Percentiles rank a stretch among this genome's conserved stretches.
phyloP scores from a whole-genome alignment of 2,888 invertebrate genomes.

The Pantelozetes paolii region DNA sequence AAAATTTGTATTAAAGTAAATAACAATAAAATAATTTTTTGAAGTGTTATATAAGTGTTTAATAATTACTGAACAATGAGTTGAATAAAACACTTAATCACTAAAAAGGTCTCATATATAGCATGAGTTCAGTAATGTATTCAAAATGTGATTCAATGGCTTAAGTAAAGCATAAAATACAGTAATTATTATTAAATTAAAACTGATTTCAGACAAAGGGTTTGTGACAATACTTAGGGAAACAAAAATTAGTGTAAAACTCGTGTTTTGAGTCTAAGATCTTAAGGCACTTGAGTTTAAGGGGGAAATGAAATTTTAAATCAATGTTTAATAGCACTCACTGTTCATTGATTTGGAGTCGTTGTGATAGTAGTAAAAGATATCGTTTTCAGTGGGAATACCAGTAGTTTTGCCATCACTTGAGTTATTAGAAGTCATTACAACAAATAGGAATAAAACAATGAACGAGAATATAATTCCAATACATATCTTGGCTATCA shows the following conservation, averaged over 20 bases:
- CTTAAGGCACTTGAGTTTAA: not conserved
- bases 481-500: slow-evolving; percentile 26
- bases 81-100: too few relatives aligned
- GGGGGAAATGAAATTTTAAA: not conserved
- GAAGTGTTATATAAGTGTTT: too few relatives aligned
- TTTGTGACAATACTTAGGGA: too few relatives aligned
- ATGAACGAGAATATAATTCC: slow-evolving; percentile 15
- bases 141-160: too few relatives aligned
- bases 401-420: not conserved
- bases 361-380: not conserved
- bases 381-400: not conserved
- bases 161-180: too few relatives aligned
- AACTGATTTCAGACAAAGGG: too few relatives aligned
- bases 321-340: not conserved
- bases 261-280: not conserved
- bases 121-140: too few relatives aligned
- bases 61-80: too few relatives aligned
- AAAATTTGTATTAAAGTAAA: too few relatives aligned
- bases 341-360: slow-evolving; percentile 8
- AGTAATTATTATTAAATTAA: too few relatives aligned
- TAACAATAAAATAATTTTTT: too few relatives aligned
- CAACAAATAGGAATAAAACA: slow-evolving; percentile 6
- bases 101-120: too few relatives aligned
- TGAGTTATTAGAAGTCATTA: slow-evolving; percentile 8
- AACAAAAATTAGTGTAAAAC: not conserved